Conservation (phyloP, 2,888 invertebrate species). For the Sicus ferrugineus region DNA sequence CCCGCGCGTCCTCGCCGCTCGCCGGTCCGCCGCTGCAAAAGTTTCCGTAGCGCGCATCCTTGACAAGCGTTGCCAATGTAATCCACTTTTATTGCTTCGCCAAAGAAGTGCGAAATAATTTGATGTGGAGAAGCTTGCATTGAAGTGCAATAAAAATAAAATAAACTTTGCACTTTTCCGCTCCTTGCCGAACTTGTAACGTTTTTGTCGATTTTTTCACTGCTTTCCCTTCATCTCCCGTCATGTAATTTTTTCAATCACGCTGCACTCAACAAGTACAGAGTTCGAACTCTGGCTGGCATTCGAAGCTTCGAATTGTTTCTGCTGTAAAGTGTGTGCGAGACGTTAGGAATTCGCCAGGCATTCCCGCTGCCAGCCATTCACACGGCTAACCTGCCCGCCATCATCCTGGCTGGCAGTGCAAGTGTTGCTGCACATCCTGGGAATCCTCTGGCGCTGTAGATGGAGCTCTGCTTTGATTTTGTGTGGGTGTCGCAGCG, state of each 20-base stretch:
- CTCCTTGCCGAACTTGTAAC: neutral
- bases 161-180: slow-evolving; percentile 6
- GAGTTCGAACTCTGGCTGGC: slow-evolving; percentile 1
- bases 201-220: neutral
- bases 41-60: too few species aligned
- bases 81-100: slow-evolving; percentile 23
- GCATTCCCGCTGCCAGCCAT: slow-evolving; percentile 10
- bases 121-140: slow-evolving; percentile 23
- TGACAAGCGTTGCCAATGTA: slow-evolving; percentile 9
- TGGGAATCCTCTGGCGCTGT: neutral
- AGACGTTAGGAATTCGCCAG: slow-evolving; percentile 12
- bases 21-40: neutral
- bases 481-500: slow-evolving; percentile 28
- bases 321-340: slow-evolving; percentile 18
- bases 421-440: neutral
- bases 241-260: neutral
- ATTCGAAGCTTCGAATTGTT: slow-evolving; percentile 7
- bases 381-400: neutral
- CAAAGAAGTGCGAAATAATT: slow-evolving; percentile 29
- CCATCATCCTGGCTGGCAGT: neutral
- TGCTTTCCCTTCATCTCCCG: neutral
- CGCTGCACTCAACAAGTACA: slow-evolving; percentile 23
- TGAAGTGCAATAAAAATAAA: slow-evolving; percentile 33
- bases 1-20: neutral
- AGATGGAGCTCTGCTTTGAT: slow-evolving; percentile 5